Conservation (phyloP, 2,888 invertebrate species). For the Ganaspis brasiliensis region DNA sequence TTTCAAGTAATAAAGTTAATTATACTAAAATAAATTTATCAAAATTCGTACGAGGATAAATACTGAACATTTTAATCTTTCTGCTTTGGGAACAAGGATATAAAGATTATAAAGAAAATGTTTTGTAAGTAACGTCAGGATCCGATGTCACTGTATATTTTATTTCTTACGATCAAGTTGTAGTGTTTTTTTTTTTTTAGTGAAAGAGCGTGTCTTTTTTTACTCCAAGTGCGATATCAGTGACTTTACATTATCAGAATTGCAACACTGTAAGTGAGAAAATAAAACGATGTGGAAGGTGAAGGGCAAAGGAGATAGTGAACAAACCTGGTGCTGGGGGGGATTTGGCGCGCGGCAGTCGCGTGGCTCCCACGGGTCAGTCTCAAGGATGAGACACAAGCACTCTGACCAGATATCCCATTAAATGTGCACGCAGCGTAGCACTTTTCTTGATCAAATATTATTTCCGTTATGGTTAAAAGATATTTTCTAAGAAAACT, state of each 20-base stretch:
- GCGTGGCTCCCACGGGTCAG: conserved; percentile 78
- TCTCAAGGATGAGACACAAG: conserved; percentile 49
- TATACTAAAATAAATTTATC: too few relatives aligned
- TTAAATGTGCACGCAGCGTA: conserved; percentile 13
- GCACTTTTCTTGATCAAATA: conserved; percentile 27
- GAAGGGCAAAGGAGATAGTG: conserved; percentile 53
- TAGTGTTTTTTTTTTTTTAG: neutral
- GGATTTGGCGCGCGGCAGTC: conserved; percentile 75
- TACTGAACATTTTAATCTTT: too few relatives aligned
- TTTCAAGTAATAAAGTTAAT: too few relatives aligned
- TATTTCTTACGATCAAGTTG: too few relatives aligned
- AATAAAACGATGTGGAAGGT: conserved; percentile 45
- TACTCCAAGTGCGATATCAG: conserved; percentile 17
- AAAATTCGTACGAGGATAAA: too few relatives aligned
- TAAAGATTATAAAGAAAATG: too few relatives aligned
- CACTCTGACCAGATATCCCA: conserved; percentile 34
- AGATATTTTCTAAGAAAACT: neutral
- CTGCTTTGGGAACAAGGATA: too few relatives aligned
- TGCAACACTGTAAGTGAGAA: conserved; percentile 32
- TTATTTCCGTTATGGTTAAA: neutral
- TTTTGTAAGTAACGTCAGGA: too few relatives aligned
- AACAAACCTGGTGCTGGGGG: conserved; percentile 59
- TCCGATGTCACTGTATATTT: too few relatives aligned
- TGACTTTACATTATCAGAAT: conserved; percentile 9
- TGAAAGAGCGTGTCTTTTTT: neutral